Evolutionary conservation across 2,797 vertebrate genomes (phyloP).

Genomic region (Selene dorsalis): DNA sequence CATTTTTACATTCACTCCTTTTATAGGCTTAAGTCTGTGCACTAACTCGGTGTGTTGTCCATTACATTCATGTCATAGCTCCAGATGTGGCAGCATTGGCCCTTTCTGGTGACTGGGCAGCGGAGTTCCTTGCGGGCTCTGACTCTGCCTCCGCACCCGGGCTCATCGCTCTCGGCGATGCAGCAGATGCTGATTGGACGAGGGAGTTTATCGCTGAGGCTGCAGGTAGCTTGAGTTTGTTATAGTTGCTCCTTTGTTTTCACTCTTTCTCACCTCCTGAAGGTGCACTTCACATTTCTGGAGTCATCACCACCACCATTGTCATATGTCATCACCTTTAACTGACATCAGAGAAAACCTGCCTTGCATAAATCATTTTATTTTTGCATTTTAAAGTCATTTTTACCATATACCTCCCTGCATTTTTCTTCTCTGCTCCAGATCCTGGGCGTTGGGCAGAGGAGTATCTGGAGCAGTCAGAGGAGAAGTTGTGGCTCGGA

Average conservation of each 20-base stretch:
- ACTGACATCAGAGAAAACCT: slow-evolving; percentile 19
- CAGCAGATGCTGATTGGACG: slow-evolving; percentile 95
- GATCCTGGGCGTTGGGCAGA: slow-evolving; percentile 98
- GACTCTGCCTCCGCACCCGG: slow-evolving; percentile 83
- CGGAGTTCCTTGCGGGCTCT: slow-evolving; percentile 89
- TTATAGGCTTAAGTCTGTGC: neutral
- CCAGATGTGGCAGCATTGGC: slow-evolving; percentile 96
- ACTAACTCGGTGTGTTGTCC: slow-evolving; percentile 10
- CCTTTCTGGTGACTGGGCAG: slow-evolving; percentile 94
- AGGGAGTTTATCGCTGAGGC: slow-evolving; percentile 97
- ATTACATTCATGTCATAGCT: slow-evolving; percentile 79
- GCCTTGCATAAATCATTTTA: slow-evolving; percentile 3
- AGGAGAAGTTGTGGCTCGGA: slow-evolving; percentile 98
- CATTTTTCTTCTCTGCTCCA: slow-evolving; percentile 55
- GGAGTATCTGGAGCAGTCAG: slow-evolving; percentile 97
- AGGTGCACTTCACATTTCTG: slow-evolving; percentile 22
- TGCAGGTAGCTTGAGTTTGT: slow-evolving; percentile 84
- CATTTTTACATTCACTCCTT: neutral
- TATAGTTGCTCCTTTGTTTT: slow-evolving; percentile 9
- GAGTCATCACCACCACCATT: slow-evolving; percentile 15
- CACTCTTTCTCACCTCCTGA: slow-evolving; percentile 5
- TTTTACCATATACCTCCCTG: slow-evolving; percentile 21
- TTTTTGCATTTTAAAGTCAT: slow-evolving; percentile 5
- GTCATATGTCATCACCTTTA: slow-evolving; percentile 23
- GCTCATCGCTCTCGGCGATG: slow-evolving; percentile 86